Conservation (phyloP, 2,113 vertebrate species). For the Eclectus roratus region DNA sequence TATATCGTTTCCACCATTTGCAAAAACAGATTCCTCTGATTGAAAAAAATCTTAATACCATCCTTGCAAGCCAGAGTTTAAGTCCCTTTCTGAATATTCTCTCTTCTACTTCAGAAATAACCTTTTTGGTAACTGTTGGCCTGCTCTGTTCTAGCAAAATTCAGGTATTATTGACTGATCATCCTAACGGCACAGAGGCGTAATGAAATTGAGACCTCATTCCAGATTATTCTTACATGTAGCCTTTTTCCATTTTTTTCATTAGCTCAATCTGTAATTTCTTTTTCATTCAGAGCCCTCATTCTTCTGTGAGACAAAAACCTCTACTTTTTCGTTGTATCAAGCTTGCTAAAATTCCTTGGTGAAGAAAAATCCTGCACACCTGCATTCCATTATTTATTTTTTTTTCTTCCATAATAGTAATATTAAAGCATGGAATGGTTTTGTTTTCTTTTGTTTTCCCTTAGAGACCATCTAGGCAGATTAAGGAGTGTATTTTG, state of each 20-base stretch:
- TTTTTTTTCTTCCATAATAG: neutral
- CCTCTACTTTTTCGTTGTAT: neutral
- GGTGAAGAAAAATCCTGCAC: neutral
- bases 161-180: neutral
- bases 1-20: neutral
- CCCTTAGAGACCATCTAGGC: neutral
- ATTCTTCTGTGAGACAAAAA: neutral
- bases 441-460: constrained; percentile 1
- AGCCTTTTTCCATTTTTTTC: neutral
- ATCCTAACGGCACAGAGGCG: neutral
- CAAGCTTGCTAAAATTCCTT: neutral
- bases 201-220: neutral
- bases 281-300: neutral
- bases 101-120: neutral
- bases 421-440: neutral
- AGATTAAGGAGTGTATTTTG: constrained; percentile 29
- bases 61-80: neutral
- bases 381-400: neutral
- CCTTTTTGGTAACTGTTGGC: neutral
- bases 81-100: neutral
- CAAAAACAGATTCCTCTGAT: neutral
- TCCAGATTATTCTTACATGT: neutral
- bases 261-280: neutral
- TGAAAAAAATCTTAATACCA: neutral
- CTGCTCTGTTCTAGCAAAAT: neutral